These are phyloP conservation scores for Desoria tigrina DNA, from an alignment of 2,888 invertebrate genomes.

Conservation along the genomic window DNA sequence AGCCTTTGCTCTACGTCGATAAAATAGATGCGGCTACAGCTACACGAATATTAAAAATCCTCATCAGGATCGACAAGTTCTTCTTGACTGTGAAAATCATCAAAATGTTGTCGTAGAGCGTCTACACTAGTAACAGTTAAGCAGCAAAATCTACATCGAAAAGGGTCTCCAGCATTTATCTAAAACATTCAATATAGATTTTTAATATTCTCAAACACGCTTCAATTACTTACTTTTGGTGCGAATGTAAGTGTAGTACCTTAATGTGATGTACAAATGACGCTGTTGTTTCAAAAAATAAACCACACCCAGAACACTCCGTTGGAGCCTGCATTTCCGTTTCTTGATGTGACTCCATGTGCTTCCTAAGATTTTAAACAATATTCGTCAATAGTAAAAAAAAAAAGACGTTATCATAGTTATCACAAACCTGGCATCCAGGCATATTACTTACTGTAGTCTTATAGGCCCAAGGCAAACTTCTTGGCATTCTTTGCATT, in stretches of 20 bases:
- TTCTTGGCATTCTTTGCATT: slow-evolving; percentile 16
- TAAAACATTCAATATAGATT: not conserved
- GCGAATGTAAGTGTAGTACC: too few relatives aligned
- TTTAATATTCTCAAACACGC: not conserved
- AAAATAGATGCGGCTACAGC: too few relatives aligned
- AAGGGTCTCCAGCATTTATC: not conserved
- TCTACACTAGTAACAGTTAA: not conserved
- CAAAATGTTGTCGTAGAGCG: not conserved
- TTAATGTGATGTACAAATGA: not conserved
- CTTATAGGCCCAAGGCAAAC: slow-evolving; percentile 22
- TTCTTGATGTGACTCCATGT: slow-evolving; percentile 26
- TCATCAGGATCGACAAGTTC: too few relatives aligned
- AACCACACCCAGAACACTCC: slow-evolving; percentile 3
- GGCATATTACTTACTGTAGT: slow-evolving; percentile 4
- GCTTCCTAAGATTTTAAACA: slow-evolving; percentile 18
- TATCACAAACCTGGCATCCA: too few relatives aligned
- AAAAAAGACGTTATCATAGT: too few relatives aligned
- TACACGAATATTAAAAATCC: too few relatives aligned
- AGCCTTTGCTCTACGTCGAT: too few relatives aligned
- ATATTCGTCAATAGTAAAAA: too few relatives aligned
- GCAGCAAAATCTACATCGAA: slow-evolving; percentile 2
- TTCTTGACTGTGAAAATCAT: not conserved
- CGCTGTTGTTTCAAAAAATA: not conserved
- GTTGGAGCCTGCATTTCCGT: not conserved
- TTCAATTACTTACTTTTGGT: too few relatives aligned